Evolutionary conservation across 2,888 invertebrate species (phyloP), one percentile per base, ranked within the genome.

Genomic region (Hypolimnas misippus): DNA sequence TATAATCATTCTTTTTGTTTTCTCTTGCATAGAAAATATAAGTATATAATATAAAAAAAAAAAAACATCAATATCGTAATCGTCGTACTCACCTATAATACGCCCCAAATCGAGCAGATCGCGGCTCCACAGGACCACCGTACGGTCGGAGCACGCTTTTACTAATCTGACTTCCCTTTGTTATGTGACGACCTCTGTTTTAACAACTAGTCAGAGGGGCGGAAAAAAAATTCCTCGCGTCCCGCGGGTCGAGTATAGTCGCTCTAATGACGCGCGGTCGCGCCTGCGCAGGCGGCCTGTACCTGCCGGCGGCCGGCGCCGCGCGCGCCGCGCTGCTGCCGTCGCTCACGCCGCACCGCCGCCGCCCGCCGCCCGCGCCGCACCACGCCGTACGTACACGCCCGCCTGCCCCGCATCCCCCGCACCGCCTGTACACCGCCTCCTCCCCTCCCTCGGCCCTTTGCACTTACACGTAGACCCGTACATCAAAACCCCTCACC

Each of bases 351-450:
- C 76, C 83, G 73, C 81, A 87, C 73, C 76, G 91, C 82, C 86
- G 93, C 31, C 87, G 91, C 57, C 92, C 93, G 25, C 92, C 93
- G 60, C 93, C 93, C 72, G 88, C 93, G 76, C 93, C 93, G 0
- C 74, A 76, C 42, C 68, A 76, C 77, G 61, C 79, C 75, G 70
- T 74, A 35, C 3, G 61, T 49, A 44, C 12, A 40, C 12, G 21
- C 7, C 21, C 46, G n/a, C 21, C 12, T 6, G 4, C 0, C 46
- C 12, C 2, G 12, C 12, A 19, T 4, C 4, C 42, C 2, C 17
- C 14, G 6, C 21, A 4, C n/a, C n/a, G 21, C 21, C n/a, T 1
- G 2, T 2, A 1, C 46, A 16, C 8, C 6, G 5, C 1, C 21
- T 2, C 8, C 14, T 1, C 14, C 14, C 25, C n/a, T 6, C 21